Conservation (phyloP, 2,113 vertebrate species). For the Helogale parvula region DNA sequence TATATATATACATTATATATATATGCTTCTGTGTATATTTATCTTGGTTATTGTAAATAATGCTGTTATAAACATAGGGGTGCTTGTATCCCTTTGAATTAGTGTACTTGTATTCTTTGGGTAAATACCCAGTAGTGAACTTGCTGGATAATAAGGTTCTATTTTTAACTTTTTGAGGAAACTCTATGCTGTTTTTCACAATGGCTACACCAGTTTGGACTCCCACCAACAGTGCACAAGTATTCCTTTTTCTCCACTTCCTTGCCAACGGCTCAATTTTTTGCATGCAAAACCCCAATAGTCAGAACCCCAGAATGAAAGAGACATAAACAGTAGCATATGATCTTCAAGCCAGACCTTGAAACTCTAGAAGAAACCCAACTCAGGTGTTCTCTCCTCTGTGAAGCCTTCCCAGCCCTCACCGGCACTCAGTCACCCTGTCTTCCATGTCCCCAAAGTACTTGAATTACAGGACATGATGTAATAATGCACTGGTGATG, state of each 20-base stretch:
- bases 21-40: too few species aligned
- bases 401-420: neutral
- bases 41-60: neutral
- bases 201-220: neutral
- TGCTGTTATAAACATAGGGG: neutral
- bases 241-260: neutral
- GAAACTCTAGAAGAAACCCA: neutral
- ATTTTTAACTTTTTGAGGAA: neutral
- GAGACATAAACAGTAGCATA: neutral
- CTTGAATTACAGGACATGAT: neutral
- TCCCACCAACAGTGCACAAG: neutral
- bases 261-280: neutral
- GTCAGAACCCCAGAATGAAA: neutral
- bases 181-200: neutral
- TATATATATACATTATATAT: too few species aligned
- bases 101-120: neutral
- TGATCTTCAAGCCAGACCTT: neutral
- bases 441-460: neutral
- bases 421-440: too few species aligned
- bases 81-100: neutral
- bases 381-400: neutral
- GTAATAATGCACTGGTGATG: neutral
- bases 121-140: neutral
- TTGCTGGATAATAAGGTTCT: neutral
- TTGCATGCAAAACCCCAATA: neutral